Base-by-base conservation (phyloP, 2,888 invertebrate species). In the Coremacera marginata region DNA sequence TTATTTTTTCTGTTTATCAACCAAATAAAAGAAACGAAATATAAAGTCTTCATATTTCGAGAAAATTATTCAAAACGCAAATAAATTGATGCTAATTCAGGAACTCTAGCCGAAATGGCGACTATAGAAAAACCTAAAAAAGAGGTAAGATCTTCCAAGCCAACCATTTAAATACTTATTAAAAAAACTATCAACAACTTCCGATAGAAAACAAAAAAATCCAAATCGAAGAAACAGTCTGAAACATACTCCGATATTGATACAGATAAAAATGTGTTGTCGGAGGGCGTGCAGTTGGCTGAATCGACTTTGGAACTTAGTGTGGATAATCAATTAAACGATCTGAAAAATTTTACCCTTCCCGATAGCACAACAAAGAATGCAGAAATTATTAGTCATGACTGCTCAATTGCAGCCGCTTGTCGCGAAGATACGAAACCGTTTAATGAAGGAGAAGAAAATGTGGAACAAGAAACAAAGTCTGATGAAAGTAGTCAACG, bases 111-210 rank as follows among this genome's bases (percentile, higher is more conserved):
- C 71, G 83, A 80, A 77, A 89, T 89, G 89, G 89, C 89, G 60
- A 89, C 89, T 31, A 83, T 89, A 80, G 86, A 85, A 19, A 89
- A 86, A 77, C 86, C 89, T 19, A 88, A 86, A 82, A 86, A 84
- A 76, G 83, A 83, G 82, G 89, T 89, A 84, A 81, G 79, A 77
- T 49, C 70, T 57, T 63, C 68, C 37, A 68, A 70, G 51, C 74
- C 74, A 7, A 44, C 16, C 2, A 57, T 22, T 62, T 77, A 75
- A 72, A 37, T 57, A 27, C 70, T 14, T 51, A 31, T 60, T 65
- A 14, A 27, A 31, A 25, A 51, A 9, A 1, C n/a, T 14, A 52
- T n/a, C 31, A n/a, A 5, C 22, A 65, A 25, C 9, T 63, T 62
- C 5, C 19, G 9, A 52, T 68, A 87, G 86, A 84, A 86, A 84